Evolutionary conservation across 1,140 invertebrate genomes (phyloP).

Genomic region (Drosophila paulistorum): DNA sequence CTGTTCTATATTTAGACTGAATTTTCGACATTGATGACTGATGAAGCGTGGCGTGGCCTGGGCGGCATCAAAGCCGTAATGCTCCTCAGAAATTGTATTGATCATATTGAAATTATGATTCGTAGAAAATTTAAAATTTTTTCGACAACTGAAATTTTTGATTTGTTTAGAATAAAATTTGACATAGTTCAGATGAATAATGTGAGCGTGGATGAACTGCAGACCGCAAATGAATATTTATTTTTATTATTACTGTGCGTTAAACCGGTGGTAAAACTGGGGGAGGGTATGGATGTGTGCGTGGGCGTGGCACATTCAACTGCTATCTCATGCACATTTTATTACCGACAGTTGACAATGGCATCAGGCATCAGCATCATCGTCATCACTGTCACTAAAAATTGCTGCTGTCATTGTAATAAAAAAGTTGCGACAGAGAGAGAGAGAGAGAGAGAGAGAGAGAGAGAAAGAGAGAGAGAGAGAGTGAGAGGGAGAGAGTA

Average conservation of each 20-base stretch:
- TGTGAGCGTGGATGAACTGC: not conserved
- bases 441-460: no score
- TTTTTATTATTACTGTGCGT: slow-evolving; percentile 52
- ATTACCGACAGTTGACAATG: slow-evolving; percentile 48
- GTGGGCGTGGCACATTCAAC: slow-evolving; percentile 29
- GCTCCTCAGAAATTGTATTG: slow-evolving; percentile 2
- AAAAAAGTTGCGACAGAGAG: slow-evolving; percentile 43
- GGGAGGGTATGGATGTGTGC: slow-evolving; percentile 11
- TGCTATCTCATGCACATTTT: slow-evolving; percentile 60
- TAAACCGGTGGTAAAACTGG: not conserved
- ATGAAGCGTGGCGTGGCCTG: slow-evolving; percentile 36
- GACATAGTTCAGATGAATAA: slow-evolving; percentile 37
- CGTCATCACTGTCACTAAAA: slow-evolving; percentile 45
- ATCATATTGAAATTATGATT: slow-evolving; percentile 40
- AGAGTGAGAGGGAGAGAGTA: no score
- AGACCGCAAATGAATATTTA: slow-evolving; percentile 46
- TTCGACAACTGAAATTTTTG: slow-evolving; percentile 29
- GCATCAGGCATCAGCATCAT: slow-evolving; percentile 26
- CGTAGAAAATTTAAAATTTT: slow-evolving; percentile 27
- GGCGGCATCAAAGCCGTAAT: not conserved
- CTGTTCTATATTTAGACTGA: slow-evolving; percentile 36
- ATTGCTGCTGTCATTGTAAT: slow-evolving; percentile 71
- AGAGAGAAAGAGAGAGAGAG: no score
- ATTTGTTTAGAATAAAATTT: slow-evolving; percentile 52
- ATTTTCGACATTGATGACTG: slow-evolving; percentile 11